Conservation (phyloP, 2,113 vertebrate genomes). For the Galemys pyrenaicus region DNA sequence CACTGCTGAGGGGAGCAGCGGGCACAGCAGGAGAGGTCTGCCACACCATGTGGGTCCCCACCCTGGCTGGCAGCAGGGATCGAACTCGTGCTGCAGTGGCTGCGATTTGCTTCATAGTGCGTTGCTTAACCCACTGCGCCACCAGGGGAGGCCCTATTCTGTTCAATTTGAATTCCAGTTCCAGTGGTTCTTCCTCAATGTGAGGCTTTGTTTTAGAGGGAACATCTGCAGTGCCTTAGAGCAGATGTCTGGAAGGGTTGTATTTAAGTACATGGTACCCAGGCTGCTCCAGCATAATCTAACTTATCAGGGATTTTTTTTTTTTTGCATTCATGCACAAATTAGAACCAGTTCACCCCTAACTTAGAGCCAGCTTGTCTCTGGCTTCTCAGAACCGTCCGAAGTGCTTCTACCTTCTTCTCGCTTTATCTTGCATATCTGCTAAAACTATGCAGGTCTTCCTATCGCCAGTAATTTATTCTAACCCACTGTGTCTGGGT, state of each 20-base stretch:
- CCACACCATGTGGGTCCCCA: too few species aligned
- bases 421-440: background rate
- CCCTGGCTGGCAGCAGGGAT: too few species aligned
- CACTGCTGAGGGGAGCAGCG: too few species aligned
- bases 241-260: background rate
- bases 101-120: too few species aligned
- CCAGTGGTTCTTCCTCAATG: background rate
- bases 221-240: background rate
- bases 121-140: too few species aligned
- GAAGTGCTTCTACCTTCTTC: background rate
- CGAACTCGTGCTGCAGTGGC: too few species aligned
- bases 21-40: too few species aligned
- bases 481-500: background rate
- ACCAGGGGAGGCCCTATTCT: too few species aligned
- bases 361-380: background rate
- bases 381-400: background rate
- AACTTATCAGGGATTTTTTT: background rate
- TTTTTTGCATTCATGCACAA: background rate
- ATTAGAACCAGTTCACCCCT: background rate
- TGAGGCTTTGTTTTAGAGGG: background rate
- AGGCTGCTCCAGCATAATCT: background rate
- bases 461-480: background rate
- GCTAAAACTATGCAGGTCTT: background rate
- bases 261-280: background rate
- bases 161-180: background rate